phyloP scores from a whole-genome alignment of 2,888 invertebrate species.

The Boloria selene region DNA sequence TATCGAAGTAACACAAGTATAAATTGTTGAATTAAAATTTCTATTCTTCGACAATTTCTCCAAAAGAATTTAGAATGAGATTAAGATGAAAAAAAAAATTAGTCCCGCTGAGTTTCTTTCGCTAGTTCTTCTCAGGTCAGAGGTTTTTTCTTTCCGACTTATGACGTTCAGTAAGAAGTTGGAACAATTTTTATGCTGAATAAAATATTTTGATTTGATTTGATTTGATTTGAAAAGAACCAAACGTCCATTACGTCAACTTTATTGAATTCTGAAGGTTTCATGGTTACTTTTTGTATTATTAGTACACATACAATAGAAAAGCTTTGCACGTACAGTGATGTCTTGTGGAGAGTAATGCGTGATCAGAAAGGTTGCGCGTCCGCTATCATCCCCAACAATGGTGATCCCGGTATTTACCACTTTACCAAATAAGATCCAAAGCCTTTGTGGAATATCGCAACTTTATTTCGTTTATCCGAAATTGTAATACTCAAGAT shows the following conservation, averaged over 20 bases:
- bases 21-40: not conserved
- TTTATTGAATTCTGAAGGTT: too few species aligned
- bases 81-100: too few species aligned
- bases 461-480: constrained; percentile 28
- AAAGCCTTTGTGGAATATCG: constrained; percentile 24
- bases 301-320: not conserved
- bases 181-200: too few species aligned
- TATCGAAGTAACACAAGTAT: too few species aligned
- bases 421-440: constrained; percentile 35
- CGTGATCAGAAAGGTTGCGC: constrained; percentile 50
- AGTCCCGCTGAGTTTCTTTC: too few species aligned
- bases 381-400: constrained; percentile 39
- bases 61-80: too few species aligned
- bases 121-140: too few species aligned
- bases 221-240: too few species aligned
- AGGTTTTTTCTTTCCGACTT: too few species aligned
- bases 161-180: too few species aligned
- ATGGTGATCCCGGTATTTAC: constrained; percentile 33
- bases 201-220: too few species aligned
- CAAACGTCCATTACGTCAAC: too few species aligned
- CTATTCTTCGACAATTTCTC: not conserved
- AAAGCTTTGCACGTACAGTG: constrained; percentile 9
- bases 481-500: constrained; percentile 9
- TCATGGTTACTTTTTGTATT: not conserved
- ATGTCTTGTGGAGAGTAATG: constrained; percentile 30